Evolutionary conservation across 2,888 invertebrate species (phyloP).

Genomic region (Lumbricus terrestris): DNA sequence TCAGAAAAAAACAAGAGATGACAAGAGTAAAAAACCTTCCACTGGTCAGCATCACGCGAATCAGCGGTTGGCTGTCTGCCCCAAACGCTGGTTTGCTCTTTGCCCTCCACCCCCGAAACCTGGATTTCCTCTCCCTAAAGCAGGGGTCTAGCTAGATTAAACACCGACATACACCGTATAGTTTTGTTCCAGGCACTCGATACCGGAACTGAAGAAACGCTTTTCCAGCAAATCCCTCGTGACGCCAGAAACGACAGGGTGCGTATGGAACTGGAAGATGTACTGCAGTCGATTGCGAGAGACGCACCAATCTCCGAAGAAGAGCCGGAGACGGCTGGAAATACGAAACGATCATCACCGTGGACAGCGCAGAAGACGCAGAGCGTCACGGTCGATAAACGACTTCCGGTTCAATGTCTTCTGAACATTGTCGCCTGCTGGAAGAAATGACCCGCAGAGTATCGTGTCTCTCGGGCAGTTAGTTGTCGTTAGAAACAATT

Average conservation of each 20-base stretch:
- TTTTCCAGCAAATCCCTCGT: not conserved
- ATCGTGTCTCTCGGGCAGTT: not conserved
- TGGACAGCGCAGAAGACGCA: not conserved
- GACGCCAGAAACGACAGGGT: not conserved
- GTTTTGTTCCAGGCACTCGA: not conserved
- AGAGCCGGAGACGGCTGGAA: not conserved
- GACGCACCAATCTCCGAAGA: not conserved
- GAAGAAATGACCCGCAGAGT: conserved; percentile 4
- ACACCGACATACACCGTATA: not conserved
- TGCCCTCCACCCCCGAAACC: no score
- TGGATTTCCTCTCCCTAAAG: no score
- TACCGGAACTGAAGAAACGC: not conserved
- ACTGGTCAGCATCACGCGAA: no score
- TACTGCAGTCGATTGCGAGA: not conserved
- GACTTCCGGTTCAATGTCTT: not conserved
- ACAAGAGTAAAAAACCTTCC: no score
- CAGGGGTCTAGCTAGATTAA: no score
- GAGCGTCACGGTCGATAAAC: not conserved
- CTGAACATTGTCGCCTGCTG: conserved; percentile 13
- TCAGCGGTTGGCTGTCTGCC: no score
- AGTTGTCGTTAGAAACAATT: not conserved
- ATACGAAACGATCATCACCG: not conserved
- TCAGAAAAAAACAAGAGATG: no score
- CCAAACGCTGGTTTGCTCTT: no score
- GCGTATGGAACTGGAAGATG: not conserved